Conservation (phyloP, 2,113 vertebrate species). For the Sebastes schlegelii region DNA sequence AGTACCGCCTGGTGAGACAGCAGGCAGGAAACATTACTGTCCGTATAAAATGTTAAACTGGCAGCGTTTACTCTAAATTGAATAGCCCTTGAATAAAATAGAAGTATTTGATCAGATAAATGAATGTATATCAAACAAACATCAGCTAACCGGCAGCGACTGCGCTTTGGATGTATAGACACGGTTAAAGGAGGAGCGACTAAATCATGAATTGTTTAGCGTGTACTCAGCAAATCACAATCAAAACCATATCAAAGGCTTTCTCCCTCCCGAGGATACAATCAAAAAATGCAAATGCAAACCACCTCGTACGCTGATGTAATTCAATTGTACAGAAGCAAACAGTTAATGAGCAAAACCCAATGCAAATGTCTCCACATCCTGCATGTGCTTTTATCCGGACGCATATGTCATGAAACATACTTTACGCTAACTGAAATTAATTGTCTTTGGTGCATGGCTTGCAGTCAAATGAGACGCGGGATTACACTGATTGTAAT, state of each 20-base stretch:
- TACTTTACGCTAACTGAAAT: conserved; percentile 53
- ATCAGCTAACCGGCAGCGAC: not conserved
- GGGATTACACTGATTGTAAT: conserved; percentile 61
- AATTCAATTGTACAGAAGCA: conserved; percentile 65
- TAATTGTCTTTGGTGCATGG: conserved; percentile 61
- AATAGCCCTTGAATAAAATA: conserved; percentile 9
- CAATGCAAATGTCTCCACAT: conserved; percentile 46
- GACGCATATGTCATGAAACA: conserved; percentile 38
- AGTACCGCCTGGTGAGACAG: not conserved
- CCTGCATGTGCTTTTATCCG: conserved; percentile 15
- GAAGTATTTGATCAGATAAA: conserved; percentile 24
- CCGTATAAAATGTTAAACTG: not conserved
- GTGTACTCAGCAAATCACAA: conserved; percentile 68
- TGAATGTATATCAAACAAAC: conserved; percentile 1
- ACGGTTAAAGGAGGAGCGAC: conserved; percentile 12
- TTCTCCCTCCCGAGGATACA: conserved; percentile 64
- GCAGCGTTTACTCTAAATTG: not conserved
- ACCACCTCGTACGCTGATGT: conserved; percentile 49
- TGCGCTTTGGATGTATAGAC: conserved; percentile 20
- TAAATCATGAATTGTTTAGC: conserved; percentile 55
- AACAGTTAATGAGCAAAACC: conserved; percentile 67
- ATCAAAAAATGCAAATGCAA: conserved; percentile 73
- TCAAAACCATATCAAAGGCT: conserved; percentile 63
- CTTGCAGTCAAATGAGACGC: conserved; percentile 63
- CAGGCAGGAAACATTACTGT: conserved; percentile 1